phyloP scores from a whole-genome alignment of 2,797 vertebrate genomes.

The Gephyroberyx darwinii region DNA sequence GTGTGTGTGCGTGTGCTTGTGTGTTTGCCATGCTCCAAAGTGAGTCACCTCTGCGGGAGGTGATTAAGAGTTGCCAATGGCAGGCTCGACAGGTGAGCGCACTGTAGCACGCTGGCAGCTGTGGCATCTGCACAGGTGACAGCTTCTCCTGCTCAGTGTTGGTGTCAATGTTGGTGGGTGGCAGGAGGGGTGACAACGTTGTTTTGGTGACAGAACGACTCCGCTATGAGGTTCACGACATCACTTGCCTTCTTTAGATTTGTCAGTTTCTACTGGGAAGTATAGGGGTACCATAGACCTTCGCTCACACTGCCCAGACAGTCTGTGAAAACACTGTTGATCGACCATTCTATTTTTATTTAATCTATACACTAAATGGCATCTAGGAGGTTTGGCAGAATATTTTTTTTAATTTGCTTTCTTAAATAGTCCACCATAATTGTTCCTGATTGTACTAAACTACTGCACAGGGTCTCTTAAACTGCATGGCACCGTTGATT shows the following conservation, averaged over 20 bases:
- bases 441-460: slow-evolving; percentile 24
- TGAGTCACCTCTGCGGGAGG: slow-evolving; percentile 70
- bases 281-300: slow-evolving; percentile 55
- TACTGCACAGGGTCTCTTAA: slow-evolving; percentile 31
- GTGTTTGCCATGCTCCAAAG: slow-evolving; percentile 55
- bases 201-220: slow-evolving; percentile 80
- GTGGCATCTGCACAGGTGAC: slow-evolving; percentile 77
- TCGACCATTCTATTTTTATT: slow-evolving; percentile 6
- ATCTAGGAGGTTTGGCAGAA: neutral
- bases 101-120: slow-evolving; percentile 74
- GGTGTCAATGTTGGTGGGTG: slow-evolving; percentile 75
- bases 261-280: slow-evolving; percentile 68
- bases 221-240: slow-evolving; percentile 72
- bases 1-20: slow-evolving; percentile 28
- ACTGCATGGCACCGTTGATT: neutral
- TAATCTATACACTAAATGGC: slow-evolving; percentile 13
- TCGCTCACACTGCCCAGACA: slow-evolving; percentile 39
- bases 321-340: slow-evolving; percentile 37
- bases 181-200: slow-evolving; percentile 75
- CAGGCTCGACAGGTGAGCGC: slow-evolving; percentile 78
- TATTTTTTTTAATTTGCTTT: slow-evolving; percentile 36
- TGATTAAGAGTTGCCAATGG: slow-evolving; percentile 79
- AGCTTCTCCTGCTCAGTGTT: slow-evolving; percentile 72
- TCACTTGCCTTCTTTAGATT: slow-evolving; percentile 74
- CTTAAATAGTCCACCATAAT: slow-evolving; percentile 40